Evolutionary conservation across 2,113 vertebrate genomes (phyloP).

Genomic region (Scalopus aquaticus): DNA sequence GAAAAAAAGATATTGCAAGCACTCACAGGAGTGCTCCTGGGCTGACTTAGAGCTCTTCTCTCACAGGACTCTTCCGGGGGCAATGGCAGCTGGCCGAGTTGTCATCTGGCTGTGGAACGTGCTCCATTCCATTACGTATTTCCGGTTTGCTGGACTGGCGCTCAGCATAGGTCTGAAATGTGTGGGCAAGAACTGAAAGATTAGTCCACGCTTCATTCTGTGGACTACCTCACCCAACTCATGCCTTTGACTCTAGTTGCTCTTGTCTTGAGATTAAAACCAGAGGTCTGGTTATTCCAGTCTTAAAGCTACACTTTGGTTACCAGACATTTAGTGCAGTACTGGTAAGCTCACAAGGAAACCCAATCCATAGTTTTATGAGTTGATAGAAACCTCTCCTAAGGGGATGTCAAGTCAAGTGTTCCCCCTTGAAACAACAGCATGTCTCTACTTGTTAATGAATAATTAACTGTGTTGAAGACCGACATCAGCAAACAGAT

Average conservation of each 20-base stretch:
- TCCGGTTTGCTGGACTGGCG: slow-evolving; percentile 87
- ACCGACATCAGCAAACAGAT: not conserved
- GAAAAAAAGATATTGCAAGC: not conserved
- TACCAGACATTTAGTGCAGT: not conserved
- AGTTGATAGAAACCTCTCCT: not conserved
- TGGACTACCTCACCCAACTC: slow-evolving; percentile 16
- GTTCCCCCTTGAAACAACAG: not conserved
- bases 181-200: slow-evolving; percentile 73
- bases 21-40: not conserved
- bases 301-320: slow-evolving; percentile 61
- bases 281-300: slow-evolving; percentile 45
- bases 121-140: slow-evolving; percentile 91
- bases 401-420: not conserved
- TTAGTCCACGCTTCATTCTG: slow-evolving; percentile 60
- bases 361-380: not conserved
- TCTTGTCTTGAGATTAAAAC: slow-evolving; percentile 43
- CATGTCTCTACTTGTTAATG: not conserved
- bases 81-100: slow-evolving; percentile 86
- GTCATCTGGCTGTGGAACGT: slow-evolving; percentile 90
- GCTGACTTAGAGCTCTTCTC: slow-evolving; percentile 84
- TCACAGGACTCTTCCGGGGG: slow-evolving; percentile 75
- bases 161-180: slow-evolving; percentile 87
- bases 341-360: not conserved
- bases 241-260: slow-evolving; percentile 52
- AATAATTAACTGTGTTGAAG: not conserved